These are phyloP conservation scores for Cyprinodon diabolis DNA, from an alignment of 2,797 vertebrate genomes.

Conservation along the genomic window DNA sequence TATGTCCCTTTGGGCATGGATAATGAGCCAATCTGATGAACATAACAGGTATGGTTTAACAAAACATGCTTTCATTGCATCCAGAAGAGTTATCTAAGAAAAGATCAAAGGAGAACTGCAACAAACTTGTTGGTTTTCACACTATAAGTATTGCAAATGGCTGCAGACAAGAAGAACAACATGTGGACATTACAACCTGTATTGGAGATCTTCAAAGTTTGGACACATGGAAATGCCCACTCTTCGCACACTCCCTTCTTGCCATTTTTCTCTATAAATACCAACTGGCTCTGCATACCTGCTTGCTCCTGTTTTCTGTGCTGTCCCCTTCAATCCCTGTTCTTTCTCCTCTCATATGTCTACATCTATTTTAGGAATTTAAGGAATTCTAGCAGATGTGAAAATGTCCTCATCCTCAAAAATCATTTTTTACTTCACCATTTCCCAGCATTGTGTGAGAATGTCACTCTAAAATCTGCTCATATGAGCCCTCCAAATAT, in stretches of 20 bases:
- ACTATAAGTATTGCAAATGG: background rate
- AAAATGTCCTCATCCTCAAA: background rate
- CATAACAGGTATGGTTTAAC: background rate
- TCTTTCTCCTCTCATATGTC: background rate
- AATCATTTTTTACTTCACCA: background rate
- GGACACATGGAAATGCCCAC: background rate
- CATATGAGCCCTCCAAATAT: conserved; percentile 1
- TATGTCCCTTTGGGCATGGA: background rate
- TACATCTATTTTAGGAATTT: background rate
- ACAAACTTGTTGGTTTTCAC: background rate
- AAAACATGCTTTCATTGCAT: background rate
- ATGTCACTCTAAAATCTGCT: background rate
- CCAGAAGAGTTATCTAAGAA: background rate
- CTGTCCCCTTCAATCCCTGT: background rate
- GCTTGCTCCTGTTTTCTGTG: background rate
- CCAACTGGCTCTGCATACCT: background rate
- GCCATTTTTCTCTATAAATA: background rate
- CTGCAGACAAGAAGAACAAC: background rate
- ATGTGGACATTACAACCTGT: background rate
- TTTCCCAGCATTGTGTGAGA: background rate
- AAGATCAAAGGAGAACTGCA: background rate
- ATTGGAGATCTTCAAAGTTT: background rate
- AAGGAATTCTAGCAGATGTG: background rate
- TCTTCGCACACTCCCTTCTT: background rate
- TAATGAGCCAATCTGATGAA: background rate